These are phyloP conservation scores for Leucophora obtusa DNA, from an alignment of 2,888 invertebrate species.

Conservation along the genomic window DNA sequence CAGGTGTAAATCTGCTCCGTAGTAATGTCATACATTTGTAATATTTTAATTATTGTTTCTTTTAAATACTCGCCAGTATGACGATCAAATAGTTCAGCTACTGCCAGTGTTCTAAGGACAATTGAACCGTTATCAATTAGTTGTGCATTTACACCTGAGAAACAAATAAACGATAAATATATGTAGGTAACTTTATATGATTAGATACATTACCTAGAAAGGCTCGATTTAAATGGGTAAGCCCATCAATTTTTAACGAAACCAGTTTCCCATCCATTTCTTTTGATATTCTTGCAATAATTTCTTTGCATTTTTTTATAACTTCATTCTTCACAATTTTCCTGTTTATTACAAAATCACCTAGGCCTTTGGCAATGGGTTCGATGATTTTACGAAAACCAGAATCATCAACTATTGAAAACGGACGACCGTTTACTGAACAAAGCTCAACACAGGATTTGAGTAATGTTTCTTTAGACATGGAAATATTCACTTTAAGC, in stretches of 20 bases:
- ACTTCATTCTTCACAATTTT: conserved; percentile 6
- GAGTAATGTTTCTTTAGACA: not conserved
- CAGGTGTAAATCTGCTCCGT: conserved; percentile 13
- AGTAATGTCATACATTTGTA: conserved; percentile 1
- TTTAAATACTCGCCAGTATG: conserved; percentile 4
- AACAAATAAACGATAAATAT: too few relatives aligned
- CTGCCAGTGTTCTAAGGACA: conserved; percentile 8
- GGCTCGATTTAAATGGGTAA: conserved; percentile 7
- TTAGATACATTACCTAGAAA: conserved; percentile 8
- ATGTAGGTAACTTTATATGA: too few relatives aligned
- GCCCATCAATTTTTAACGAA: conserved; percentile 14
- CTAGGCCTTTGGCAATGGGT: conserved; percentile 2
- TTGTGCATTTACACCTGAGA: conserved; percentile 18
- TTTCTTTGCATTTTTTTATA: conserved; percentile 1
- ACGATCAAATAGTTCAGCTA: conserved; percentile 12
- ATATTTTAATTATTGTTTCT: too few relatives aligned
- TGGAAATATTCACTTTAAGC: not conserved
- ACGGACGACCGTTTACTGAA: conserved; percentile 1
- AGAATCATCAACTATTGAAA: conserved; percentile 15
- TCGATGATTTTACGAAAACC: conserved; percentile 13
- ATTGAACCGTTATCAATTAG: conserved; percentile 3
- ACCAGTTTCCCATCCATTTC: conserved; percentile 9
- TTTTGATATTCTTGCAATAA: not conserved
- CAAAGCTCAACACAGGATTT: conserved; percentile 14
- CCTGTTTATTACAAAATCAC: not conserved